Percentiles rank a stretch among this genome's conserved stretches.
Conservation (phyloP, 2,113 vertebrate genomes). For the Vulpes lagopus region DNA sequence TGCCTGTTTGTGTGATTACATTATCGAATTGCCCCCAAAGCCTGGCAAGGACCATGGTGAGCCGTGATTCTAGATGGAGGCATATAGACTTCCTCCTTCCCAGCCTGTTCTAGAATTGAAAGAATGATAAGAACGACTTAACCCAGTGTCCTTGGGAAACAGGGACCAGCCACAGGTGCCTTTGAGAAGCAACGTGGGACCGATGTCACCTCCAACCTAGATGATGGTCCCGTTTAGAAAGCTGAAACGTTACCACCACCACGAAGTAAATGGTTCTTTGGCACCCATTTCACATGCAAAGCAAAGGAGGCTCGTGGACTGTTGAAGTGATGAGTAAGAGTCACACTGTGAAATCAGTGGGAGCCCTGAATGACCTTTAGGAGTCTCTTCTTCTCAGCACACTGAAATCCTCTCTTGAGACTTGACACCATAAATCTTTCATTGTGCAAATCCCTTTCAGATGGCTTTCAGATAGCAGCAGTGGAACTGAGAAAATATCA, state of each 20-base stretch:
- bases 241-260: neutral
- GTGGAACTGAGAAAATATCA: neutral
- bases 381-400: neutral
- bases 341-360: neutral
- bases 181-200: neutral
- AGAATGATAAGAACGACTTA: neutral
- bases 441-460: neutral
- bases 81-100: neutral
- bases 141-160: neutral
- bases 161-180: neutral
- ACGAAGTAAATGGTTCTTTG: neutral
- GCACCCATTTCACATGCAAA: neutral
- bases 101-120: neutral
- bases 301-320: neutral
- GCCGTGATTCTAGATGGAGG: neutral
- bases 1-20: constrained; percentile 27
- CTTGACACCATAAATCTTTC: neutral
- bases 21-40: constrained; percentile 63
- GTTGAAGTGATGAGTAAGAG: neutral
- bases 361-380: neutral
- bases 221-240: neutral
- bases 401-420: neutral
- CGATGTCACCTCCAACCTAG: neutral
- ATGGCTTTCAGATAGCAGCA: neutral
- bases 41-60: neutral